Percentiles rank a stretch among this genome's conserved stretches.
Evolutionary conservation across 2,113 vertebrate species (phyloP).

Genomic region (Poeciliopsis occidentalis): DNA sequence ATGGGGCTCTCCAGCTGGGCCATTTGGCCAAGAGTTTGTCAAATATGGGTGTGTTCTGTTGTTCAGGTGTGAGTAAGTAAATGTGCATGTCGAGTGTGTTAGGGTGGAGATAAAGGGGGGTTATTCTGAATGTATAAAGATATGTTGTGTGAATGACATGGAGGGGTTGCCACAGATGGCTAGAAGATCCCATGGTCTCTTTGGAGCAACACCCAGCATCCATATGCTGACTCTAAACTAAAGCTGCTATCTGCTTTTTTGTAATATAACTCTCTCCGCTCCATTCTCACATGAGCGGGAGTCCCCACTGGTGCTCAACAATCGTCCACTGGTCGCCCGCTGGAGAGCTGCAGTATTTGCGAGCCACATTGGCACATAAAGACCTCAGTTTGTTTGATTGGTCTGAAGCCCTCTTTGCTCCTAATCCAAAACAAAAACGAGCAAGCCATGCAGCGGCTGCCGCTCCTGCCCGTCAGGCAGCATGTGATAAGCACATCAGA

Average conservation of each 20-base stretch:
- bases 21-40: conserved; percentile 33
- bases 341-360: conserved; percentile 47
- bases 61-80: conserved; percentile 58
- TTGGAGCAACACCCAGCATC: conserved; percentile 62
- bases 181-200: conserved; percentile 64
- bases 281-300: conserved; percentile 52
- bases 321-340: conserved; percentile 40
- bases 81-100: conserved; percentile 36
- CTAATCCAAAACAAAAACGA: conserved; percentile 75
- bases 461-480: conserved; percentile 19
- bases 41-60: conserved; percentile 45
- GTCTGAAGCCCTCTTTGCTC: conserved; percentile 60
- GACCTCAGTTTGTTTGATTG: conserved; percentile 68
- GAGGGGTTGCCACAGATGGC: conserved; percentile 69
- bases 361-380: conserved; percentile 66
- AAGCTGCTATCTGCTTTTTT: conserved; percentile 60
- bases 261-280: conserved; percentile 6
- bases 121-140: conserved; percentile 8
- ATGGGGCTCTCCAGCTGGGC: conserved; percentile 26
- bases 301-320: conserved; percentile 53
- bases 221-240: conserved; percentile 72
- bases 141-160: conserved; percentile 35
- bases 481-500: conserved; percentile 70
- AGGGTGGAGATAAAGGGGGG: neutral
- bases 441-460: conserved; percentile 51